Conservation (phyloP, 2,888 invertebrate genomes). For the Allolobophora icterica region DNA sequence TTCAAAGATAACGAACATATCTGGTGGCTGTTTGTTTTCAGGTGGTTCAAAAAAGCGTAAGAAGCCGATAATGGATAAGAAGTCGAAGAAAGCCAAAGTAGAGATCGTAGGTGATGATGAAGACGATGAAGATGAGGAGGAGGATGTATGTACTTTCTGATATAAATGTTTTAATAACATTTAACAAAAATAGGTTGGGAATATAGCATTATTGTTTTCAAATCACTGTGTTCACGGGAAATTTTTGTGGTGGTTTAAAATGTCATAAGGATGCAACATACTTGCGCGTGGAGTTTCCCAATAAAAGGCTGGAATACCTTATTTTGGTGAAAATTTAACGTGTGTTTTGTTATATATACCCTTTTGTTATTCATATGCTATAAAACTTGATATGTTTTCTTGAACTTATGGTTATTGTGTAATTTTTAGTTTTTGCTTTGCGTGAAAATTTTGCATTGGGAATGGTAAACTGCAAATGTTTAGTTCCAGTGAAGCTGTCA, state of each 20-base stretch:
- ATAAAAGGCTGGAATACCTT: not conserved
- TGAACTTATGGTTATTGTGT: not conserved
- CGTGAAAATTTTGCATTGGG: not conserved
- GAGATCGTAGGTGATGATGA: conserved; percentile 23
- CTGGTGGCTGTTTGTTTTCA: not conserved
- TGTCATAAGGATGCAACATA: too few relatives aligned
- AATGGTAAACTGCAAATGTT: not conserved
- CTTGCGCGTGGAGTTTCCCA: not conserved
- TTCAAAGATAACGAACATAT: too few relatives aligned
- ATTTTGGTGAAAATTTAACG: not conserved
- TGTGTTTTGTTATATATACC: not conserved
- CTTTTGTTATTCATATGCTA: too few relatives aligned
- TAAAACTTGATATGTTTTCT: not conserved
- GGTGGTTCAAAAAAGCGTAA: not conserved
- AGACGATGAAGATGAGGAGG: not conserved
- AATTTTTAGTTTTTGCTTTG: not conserved
- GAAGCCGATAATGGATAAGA: not conserved
- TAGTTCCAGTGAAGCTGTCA: too few relatives aligned
- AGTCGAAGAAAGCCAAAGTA: not conserved
- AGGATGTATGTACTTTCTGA: not conserved
- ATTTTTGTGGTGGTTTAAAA: not conserved
- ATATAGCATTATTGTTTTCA: not conserved
- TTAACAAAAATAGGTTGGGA: not conserved
- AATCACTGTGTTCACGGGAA: too few relatives aligned
- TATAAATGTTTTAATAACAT: not conserved